Evolutionary conservation across 2,888 invertebrate species (phyloP).

Genomic region (Odontocerum albicorne): DNA sequence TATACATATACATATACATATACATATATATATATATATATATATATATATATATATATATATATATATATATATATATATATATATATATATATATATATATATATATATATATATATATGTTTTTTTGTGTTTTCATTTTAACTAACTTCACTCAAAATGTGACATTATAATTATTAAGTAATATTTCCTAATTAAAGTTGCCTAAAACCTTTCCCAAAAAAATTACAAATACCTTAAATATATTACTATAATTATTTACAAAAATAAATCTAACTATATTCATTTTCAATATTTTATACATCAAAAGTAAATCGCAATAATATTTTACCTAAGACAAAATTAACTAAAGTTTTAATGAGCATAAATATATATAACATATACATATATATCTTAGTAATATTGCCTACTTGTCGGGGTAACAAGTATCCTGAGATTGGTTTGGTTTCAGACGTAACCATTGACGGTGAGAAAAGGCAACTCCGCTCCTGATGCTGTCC

Average conservation of each 20-base stretch:
- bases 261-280: conserved; percentile 37
- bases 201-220: conserved; percentile 35
- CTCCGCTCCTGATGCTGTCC: conserved; percentile 9
- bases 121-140: conserved; percentile 21
- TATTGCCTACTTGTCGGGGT: conserved; percentile 1
- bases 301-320: conserved; percentile 17
- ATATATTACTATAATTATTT: conserved; percentile 34
- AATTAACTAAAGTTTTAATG: conserved; percentile 25
- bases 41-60: no score
- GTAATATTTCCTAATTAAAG: conserved; percentile 30
- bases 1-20: no score
- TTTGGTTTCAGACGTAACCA: no score
- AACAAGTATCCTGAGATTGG: no score
- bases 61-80: no score
- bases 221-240: conserved; percentile 32
- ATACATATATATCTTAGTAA: neutral
- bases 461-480: conserved; percentile 22
- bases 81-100: no score
- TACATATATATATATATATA: no score
- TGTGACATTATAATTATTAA: conserved; percentile 30
- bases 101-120: no score
- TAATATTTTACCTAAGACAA: conserved; percentile 34
- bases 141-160: conserved; percentile 14
- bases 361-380: conserved; percentile 14
- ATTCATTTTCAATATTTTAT: conserved; percentile 13